Base-by-base conservation (phyloP, 2,888 invertebrate species). In the Pollenia angustigena region DNA sequence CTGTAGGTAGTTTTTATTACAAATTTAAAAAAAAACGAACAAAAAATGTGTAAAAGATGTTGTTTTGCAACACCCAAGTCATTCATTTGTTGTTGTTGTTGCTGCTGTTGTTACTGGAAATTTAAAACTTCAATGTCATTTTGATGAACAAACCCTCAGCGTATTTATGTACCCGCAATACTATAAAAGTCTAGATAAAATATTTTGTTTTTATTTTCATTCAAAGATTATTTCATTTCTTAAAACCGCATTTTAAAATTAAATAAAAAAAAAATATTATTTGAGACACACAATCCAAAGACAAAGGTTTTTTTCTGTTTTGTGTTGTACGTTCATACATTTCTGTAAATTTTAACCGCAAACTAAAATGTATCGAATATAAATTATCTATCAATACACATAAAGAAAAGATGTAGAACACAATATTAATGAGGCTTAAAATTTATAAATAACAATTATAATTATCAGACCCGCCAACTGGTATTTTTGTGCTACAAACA, bases 111-210 rank as follows among this genome's bases (percentile, higher is more conserved):
- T 56, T 66, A 50, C 14, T 84, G 74, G 80, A 80, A 85, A 79
- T 62, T 69, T 60, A 85, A 85, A 80, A 74, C 84, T 66, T 75
- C 84, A 80, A 85, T 85, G 84, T 74, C 80, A 81, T 80, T 80
- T 80, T 69, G 54, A 71, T 75, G 62, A 68, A 58, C 68, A 75
- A 75, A 62, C 44, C 69, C 58, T 18, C 56, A 46, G 72, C 7
- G 8, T 64, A 6, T 16, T 16, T 62, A 54, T 54, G 54, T 72
- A 54, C 52, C 44, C 69, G 42, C 48, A 50, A 50, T 23, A 50
- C 44, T 79, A 60, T 79, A 52, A 44, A 62, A 64, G 23, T 74
- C 66, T 81, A 68, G 44, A 75, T 68, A 50, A 71, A 52, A 71
- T 62, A 52, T 42, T 32, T 60, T 52, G 42, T 7, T 56, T 18